These are phyloP conservation scores for Tragulus kanchil DNA, from an alignment of 2,113 vertebrate species.

Conservation along the genomic window DNA sequence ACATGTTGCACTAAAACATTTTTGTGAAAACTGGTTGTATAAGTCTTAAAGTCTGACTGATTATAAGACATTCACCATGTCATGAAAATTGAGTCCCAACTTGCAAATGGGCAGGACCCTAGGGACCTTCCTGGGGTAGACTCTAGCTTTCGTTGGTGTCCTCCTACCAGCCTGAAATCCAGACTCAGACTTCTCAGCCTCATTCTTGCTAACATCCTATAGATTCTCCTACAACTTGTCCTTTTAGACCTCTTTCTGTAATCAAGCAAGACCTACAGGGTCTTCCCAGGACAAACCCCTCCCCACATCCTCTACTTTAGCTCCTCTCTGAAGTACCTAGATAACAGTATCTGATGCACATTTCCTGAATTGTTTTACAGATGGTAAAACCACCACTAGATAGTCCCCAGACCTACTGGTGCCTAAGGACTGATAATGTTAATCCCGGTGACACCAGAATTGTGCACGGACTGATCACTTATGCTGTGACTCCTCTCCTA, in stretches of 20 bases:
- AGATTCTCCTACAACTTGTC: neutral
- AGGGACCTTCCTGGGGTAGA: neutral
- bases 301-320: neutral
- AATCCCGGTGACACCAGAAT: neutral
- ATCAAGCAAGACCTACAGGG: neutral
- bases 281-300: neutral
- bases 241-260: neutral
- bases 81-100: neutral
- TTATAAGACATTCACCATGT: neutral
- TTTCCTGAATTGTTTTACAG: neutral
- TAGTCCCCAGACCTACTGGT: neutral
- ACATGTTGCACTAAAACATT: neutral
- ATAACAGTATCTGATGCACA: neutral
- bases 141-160: neutral
- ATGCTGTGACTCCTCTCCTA: neutral
- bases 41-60: neutral
- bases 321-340: neutral
- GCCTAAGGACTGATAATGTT: neutral
- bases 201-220: neutral
- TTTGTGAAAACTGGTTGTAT: neutral
- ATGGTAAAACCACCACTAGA: neutral
- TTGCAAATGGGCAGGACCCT: neutral
- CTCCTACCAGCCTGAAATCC: neutral
- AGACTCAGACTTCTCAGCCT: neutral
- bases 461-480: neutral